phyloP scores from a whole-genome alignment of 2,888 invertebrate species.

The Limnephilus rhombicus region DNA sequence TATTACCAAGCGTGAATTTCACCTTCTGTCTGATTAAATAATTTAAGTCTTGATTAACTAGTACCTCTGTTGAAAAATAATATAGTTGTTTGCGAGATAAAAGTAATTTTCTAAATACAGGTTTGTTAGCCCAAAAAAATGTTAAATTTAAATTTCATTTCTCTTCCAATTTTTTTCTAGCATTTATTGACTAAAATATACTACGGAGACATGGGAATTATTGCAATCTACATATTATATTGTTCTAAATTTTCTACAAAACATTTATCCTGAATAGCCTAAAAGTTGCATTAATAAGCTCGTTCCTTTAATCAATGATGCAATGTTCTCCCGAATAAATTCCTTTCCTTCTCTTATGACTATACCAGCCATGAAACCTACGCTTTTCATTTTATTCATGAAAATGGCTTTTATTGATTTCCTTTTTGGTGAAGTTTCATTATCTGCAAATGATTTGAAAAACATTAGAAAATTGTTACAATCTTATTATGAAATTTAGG shows the following conservation, averaged over 20 bases:
- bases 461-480: background rate
- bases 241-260: background rate
- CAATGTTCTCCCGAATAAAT: slow-evolving; percentile 2
- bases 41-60: too few species aligned
- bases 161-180: background rate
- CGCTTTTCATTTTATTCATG: background rate
- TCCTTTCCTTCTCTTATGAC: background rate
- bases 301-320: background rate
- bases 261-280: background rate
- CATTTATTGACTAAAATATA: background rate
- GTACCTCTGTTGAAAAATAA: background rate
- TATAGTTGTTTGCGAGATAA: background rate
- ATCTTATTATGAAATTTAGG: background rate
- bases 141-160: background rate
- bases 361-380: background rate
- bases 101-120: background rate
- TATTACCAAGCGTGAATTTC: too few species aligned
- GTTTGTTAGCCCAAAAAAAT: background rate
- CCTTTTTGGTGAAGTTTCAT: background rate
- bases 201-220: background rate
- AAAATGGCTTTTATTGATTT: slow-evolving; percentile 1
- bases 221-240: background rate
- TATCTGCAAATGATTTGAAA: slow-evolving; percentile 11
- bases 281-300: background rate
- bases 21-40: too few species aligned